Conservation (phyloP, 2,113 vertebrate genomes). For the Elephantulus edwardii region DNA sequence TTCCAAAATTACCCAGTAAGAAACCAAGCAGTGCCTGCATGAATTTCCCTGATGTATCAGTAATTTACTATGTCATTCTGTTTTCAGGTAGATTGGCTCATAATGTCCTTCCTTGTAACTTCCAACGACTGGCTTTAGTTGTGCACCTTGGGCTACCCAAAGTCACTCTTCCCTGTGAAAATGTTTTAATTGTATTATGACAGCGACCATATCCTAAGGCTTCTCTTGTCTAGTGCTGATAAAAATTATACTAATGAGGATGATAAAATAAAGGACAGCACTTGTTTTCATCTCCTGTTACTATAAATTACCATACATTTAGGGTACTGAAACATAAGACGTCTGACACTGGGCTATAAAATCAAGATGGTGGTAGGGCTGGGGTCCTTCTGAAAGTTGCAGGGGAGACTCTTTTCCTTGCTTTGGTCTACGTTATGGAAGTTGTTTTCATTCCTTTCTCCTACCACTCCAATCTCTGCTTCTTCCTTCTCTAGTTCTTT, state of each 20-base stretch:
- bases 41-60: neutral
- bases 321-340: neutral
- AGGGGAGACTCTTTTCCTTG: neutral
- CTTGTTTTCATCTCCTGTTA: neutral
- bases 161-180: neutral
- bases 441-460: neutral
- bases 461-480: neutral
- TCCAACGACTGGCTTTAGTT: neutral
- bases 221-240: conserved; percentile 4
- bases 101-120: neutral
- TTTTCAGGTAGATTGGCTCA: neutral
- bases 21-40: neutral
- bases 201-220: neutral
- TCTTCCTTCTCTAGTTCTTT: neutral
- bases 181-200: neutral
- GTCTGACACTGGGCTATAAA: neutral
- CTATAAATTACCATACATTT: neutral
- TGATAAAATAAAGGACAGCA: neutral
- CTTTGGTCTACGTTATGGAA: neutral
- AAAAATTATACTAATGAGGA: neutral
- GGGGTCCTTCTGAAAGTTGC: neutral
- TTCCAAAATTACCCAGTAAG: neutral
- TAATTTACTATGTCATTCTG: neutral
- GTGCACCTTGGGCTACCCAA: neutral
- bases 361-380: neutral